Base-by-base conservation (phyloP, 2,797 vertebrate genomes). In the Protonibea diacanthus region DNA sequence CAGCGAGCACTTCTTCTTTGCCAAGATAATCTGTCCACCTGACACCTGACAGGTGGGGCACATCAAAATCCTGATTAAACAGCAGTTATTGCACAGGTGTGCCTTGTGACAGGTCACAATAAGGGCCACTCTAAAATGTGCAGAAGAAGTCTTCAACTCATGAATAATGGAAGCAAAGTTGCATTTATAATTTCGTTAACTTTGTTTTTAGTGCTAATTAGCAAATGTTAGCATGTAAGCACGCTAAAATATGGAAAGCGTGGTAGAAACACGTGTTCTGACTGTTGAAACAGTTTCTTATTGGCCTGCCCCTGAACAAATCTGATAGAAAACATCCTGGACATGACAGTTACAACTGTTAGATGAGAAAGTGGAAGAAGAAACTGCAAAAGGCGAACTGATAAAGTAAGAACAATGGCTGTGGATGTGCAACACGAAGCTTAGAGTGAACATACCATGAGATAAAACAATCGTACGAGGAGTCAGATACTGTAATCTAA, bases 401-500 rank as follows among this genome's bases (percentile, higher is more conserved):
- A 62, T 7, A 23, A 52, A 44, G 6, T 6, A 3, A 65, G 3
- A 25, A 20, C 20, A 53, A 29, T 1, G 11, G 10, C 4, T 55
- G 40, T 15, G 25, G 25, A 40, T 15, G 49, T 60, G 52, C 47
- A 58, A 57, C 7, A 2, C 38, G 15, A 71, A 5, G 29, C 23
- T 42, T 8, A 45, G 25, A 60, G 21, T 58, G 17, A 76, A 53
- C 21, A 75, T 55, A 49, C 29, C 25, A 33, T 18, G 11, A 80
- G 48, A 73, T 57, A 51, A 45, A 76, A 44, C 14, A 40, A 18
- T 47, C 12, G 15, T n/a, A 38, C 14, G 13, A 66, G 7, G 38
- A 51, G 27, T 3, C 38, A 66, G 74, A 68, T 72, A 61, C 17
- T 60, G 58, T 56, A 60, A 76, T 52, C 48, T 53, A 27, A 12